These are phyloP conservation scores for Taphrorychus bicolor DNA, from an alignment of 2,888 invertebrate species.

Conservation along the genomic window DNA sequence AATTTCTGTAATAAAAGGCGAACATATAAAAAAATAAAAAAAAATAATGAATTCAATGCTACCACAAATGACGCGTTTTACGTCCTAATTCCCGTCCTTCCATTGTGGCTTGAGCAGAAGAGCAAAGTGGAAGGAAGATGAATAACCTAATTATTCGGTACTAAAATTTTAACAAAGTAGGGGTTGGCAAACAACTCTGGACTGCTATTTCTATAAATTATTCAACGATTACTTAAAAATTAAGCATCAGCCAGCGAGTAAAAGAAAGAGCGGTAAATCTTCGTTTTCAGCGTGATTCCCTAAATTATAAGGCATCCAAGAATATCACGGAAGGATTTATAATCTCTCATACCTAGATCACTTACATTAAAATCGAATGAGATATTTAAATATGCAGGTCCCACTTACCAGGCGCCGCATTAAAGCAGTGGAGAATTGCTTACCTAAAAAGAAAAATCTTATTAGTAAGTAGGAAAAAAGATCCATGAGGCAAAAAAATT, in stretches of 20 bases:
- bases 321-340: neutral
- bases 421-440: neutral
- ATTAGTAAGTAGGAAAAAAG: too few species aligned
- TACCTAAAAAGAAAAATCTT: neutral
- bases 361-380: neutral
- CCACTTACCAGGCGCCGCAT: neutral
- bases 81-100: neutral
- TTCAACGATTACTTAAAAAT: slow-evolving; percentile 29
- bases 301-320: slow-evolving; percentile 20
- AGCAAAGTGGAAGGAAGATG: neutral
- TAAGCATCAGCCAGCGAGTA: slow-evolving; percentile 21
- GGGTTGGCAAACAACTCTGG: slow-evolving; percentile 24
- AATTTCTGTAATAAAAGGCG: neutral
- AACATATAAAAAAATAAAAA: neutral
- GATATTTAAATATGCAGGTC: neutral
- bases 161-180: slow-evolving; percentile 22
- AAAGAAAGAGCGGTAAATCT: slow-evolving; percentile 26
- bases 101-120: slow-evolving; percentile 1
- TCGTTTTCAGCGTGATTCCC: slow-evolving; percentile 17
- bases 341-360: neutral
- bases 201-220: slow-evolving; percentile 24
- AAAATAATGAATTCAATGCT: neutral
- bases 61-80: neutral
- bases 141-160: slow-evolving; percentile 19
- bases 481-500: too few species aligned